Conservation (phyloP, 2,797 vertebrate species). For the Sebastes variabilis region DNA sequence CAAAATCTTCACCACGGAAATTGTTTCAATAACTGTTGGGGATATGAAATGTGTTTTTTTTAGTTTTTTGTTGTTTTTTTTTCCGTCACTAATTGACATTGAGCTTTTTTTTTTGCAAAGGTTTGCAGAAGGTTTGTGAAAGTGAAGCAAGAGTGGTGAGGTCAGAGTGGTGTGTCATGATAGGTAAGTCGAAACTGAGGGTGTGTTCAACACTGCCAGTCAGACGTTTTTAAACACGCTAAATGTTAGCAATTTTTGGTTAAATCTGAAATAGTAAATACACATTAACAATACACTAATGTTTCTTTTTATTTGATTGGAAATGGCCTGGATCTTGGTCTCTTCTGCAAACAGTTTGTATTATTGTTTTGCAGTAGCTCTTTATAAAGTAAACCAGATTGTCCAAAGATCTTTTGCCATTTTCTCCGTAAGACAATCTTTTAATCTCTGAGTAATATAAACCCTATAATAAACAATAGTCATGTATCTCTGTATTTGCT, state of each 20-base stretch:
- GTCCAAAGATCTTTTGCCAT: not conserved
- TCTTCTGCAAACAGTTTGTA: not conserved
- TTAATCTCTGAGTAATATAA: not conserved
- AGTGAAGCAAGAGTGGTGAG: constrained; percentile 51
- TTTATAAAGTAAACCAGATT: not conserved
- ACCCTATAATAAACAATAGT: not conserved
- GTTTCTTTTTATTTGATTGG: not conserved
- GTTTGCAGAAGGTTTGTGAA: constrained; percentile 68
- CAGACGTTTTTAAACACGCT: constrained; percentile 45
- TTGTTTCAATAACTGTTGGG: constrained; percentile 25
- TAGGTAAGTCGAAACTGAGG: constrained; percentile 19
- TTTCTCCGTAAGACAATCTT: constrained; percentile 14
- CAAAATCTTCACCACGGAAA: constrained; percentile 3
- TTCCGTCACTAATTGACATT: not conserved
- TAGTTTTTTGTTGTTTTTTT: not conserved
- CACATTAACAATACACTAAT: not conserved
- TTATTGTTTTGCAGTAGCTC: not conserved
- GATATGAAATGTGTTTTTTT: constrained; percentile 17
- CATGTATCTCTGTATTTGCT: not conserved
- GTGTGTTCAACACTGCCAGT: constrained; percentile 41
- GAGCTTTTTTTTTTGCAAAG: constrained; percentile 5
- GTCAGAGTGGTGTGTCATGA: constrained; percentile 35
- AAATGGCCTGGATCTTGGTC: not conserved
- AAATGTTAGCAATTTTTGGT: not conserved
- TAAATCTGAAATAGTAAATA: constrained; percentile 16